Evolutionary conservation across 2,113 vertebrate species (phyloP).

Genomic region (Morone saxatilis): DNA sequence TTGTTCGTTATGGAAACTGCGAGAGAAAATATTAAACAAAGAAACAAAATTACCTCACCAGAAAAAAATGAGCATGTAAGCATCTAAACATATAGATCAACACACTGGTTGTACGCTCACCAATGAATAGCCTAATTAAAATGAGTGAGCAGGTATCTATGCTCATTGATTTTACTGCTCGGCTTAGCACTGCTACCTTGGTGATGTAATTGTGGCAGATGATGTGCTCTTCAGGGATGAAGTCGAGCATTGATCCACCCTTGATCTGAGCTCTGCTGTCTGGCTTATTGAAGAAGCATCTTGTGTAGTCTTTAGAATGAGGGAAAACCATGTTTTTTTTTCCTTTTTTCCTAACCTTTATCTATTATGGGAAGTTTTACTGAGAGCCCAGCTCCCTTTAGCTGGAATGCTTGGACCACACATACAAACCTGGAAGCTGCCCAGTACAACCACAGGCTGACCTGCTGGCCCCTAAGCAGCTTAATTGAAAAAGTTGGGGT

Average conservation of each 20-base stretch:
- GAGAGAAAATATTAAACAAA: not conserved
- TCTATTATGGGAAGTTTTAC: too few species aligned
- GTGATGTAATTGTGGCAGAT: conserved; percentile 65
- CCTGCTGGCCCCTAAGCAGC: too few species aligned
- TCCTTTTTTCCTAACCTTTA: not conserved
- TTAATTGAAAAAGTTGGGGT: too few species aligned
- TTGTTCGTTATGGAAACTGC: not conserved
- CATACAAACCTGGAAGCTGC: not conserved
- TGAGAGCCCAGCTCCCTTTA: too few species aligned
- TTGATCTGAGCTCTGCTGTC: conserved; percentile 72
- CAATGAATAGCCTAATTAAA: conserved; percentile 49
- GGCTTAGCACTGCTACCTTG: conserved; percentile 56
- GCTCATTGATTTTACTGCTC: conserved; percentile 45
- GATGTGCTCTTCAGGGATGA: conserved; percentile 64
- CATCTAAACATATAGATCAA: conserved; percentile 5
- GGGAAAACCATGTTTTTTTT: not conserved
- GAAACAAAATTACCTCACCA: not conserved
- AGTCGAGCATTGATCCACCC: conserved; percentile 2
- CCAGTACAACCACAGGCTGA: too few species aligned
- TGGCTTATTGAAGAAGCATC: conserved; percentile 60
- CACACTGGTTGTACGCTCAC: conserved; percentile 17
- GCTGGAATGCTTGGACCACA: too few species aligned
- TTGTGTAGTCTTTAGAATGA: not conserved
- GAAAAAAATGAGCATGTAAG: not conserved
- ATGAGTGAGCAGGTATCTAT: conserved; percentile 36